Evolutionary conservation across 2,113 vertebrate species (phyloP).

Genomic region (Notechis scutatus): DNA sequence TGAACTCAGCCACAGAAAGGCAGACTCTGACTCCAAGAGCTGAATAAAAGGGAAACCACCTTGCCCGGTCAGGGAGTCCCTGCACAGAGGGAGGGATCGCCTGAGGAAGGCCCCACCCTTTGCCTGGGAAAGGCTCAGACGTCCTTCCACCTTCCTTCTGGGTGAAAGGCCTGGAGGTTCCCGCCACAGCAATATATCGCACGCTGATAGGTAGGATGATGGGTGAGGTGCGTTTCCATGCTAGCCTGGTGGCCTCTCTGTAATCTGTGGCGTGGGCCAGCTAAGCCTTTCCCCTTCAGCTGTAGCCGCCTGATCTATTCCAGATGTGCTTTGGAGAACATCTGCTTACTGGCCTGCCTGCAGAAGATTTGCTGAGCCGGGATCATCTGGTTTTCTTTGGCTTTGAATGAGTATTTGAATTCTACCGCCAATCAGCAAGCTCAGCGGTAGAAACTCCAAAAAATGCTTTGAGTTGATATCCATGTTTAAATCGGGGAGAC

Average conservation of each 20-base stretch:
- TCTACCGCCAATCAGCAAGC: neutral
- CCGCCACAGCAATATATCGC: neutral
- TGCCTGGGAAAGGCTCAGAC: neutral
- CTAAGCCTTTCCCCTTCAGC: neutral
- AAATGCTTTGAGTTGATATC: neutral
- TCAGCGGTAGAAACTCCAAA: neutral
- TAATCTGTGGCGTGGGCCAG: neutral
- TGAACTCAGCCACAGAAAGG: neutral
- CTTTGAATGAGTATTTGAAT: too few species aligned
- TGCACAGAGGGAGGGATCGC: neutral
- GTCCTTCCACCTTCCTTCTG: neutral
- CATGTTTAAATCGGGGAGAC: neutral
- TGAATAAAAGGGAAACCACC: neutral
- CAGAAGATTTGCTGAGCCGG: neutral
- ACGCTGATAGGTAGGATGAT: neutral
- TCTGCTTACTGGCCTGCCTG: neutral
- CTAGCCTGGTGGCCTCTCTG: neutral
- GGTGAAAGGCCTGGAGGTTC: neutral
- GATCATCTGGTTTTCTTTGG: neutral
- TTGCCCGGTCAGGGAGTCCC: neutral
- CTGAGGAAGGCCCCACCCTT: neutral
- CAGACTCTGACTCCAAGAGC: neutral
- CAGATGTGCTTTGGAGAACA: neutral
- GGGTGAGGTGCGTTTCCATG: neutral
- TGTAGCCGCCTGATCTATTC: neutral